Conservation (phyloP, 2,888 invertebrate species). For the Lasioglossum oenotherae region DNA sequence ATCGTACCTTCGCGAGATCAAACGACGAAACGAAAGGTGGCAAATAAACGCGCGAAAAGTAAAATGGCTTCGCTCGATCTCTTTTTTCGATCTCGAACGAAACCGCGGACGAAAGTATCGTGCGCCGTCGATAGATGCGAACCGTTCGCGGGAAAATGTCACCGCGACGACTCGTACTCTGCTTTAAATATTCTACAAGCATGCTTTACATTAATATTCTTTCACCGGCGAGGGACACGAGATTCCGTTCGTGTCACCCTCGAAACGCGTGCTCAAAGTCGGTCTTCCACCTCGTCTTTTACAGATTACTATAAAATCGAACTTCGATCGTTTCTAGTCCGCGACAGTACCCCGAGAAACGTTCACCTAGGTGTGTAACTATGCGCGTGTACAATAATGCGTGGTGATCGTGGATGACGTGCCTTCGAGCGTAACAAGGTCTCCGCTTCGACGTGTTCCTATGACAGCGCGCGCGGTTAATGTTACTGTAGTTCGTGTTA, state of each 20-base stretch:
- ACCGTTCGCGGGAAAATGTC: slow-evolving; percentile 39
- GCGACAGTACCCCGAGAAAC: slow-evolving; percentile 28
- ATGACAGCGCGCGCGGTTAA: slow-evolving; percentile 41
- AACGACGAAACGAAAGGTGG: slow-evolving; percentile 15
- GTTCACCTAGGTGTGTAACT: slow-evolving; percentile 36
- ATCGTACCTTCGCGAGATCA: slow-evolving; percentile 40
- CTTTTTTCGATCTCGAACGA: slow-evolving; percentile 16
- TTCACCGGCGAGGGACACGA: slow-evolving; percentile 46
- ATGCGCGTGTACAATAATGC: slow-evolving; percentile 39
- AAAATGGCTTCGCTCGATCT: slow-evolving; percentile 26
- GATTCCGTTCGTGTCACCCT: neutral
- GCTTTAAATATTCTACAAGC: slow-evolving; percentile 72
- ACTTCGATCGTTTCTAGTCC: neutral
- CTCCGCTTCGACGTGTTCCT: slow-evolving; percentile 34
- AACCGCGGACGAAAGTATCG: slow-evolving; percentile 27
- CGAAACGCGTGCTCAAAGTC: neutral
- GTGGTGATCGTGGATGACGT: slow-evolving; percentile 50
- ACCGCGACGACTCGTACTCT: slow-evolving; percentile 26
- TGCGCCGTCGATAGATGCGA: slow-evolving; percentile 41
- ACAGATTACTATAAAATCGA: slow-evolving; percentile 11
- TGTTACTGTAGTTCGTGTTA: slow-evolving; percentile 39
- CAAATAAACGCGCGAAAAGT: slow-evolving; percentile 47
- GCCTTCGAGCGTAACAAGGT: slow-evolving; percentile 46
- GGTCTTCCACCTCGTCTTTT: neutral
- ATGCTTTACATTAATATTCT: slow-evolving; percentile 66